Evolutionary conservation across 2,113 vertebrate genomes (phyloP).

Genomic region (Varanus komodoensis): DNA sequence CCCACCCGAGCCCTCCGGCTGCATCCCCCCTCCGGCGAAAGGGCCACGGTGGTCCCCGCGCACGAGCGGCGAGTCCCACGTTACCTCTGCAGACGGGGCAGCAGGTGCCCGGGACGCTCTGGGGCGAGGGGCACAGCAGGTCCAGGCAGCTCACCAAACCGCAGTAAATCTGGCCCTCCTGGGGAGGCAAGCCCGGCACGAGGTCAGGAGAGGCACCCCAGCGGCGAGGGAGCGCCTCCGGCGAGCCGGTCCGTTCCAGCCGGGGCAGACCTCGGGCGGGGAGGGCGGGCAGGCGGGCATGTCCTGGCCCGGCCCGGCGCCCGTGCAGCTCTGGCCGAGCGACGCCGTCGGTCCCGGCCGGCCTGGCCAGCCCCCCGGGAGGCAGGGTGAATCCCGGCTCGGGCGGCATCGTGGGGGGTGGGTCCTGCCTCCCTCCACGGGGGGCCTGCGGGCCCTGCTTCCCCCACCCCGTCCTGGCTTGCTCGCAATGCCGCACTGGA

Average conservation of each 20-base stretch:
- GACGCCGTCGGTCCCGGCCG: no score
- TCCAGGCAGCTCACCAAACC: constrained; percentile 90
- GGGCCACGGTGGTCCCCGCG: neutral
- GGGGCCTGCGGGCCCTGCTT: no score
- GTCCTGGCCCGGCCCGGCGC: no score
- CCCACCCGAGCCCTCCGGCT: neutral
- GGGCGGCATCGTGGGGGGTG: no score
- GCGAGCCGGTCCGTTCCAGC: neutral
- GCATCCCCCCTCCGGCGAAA: neutral
- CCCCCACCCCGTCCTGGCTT: no score
- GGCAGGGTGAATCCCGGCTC: no score
- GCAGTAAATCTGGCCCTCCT: constrained; percentile 96
- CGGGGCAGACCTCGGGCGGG: neutral
- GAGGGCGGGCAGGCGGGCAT: neutral
- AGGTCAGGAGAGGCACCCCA: accelerated
- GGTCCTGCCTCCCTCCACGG: no score
- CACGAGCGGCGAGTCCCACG: accelerated
- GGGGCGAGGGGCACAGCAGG: constrained; percentile 83
- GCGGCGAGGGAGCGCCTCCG: accelerated
- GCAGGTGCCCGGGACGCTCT: constrained; percentile 85
- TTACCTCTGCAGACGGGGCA: constrained; percentile 93
- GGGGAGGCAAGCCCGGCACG: constrained; percentile 11
- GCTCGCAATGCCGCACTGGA: no score
- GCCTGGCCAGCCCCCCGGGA: no score
- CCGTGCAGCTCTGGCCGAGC: no score